phyloP scores from a whole-genome alignment of 2,113 vertebrate genomes.

The Xyrauchen texanus region DNA sequence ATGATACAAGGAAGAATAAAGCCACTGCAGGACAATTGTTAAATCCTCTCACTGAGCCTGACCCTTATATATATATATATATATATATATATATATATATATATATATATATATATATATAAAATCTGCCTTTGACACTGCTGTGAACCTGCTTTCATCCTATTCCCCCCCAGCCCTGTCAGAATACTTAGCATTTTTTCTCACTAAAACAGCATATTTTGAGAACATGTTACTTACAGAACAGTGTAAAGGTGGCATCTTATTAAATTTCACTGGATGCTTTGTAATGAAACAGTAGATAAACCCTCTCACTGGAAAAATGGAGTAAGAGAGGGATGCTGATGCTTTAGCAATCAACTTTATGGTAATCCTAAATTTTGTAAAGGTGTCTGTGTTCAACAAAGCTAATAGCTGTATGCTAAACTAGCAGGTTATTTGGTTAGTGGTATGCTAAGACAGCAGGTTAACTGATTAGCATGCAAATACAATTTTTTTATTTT shows the following conservation, averaged over 20 bases:
- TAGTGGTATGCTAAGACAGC: no score
- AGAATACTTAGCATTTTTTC: constrained; percentile 24
- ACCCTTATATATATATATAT: no score
- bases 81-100: no score
- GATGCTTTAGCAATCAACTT: no score
- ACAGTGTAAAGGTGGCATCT: constrained; percentile 68
- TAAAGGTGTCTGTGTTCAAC: no score
- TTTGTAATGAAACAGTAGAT: constrained; percentile 72
- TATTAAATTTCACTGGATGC: constrained; percentile 66
- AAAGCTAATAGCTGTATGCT: no score
- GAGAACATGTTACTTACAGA: constrained; percentile 73
- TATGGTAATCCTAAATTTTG: no score
- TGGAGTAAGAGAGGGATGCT: constrained; percentile 17
- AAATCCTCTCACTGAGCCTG: constrained; percentile 41
- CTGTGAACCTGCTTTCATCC: neutral
- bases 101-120: no score
- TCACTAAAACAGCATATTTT: constrained; percentile 53
- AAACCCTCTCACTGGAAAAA: constrained; percentile 63
- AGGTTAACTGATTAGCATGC: no score
- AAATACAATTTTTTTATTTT: no score
- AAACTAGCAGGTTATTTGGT: no score
- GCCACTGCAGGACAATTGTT: constrained; percentile 46
- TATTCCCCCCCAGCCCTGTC: constrained; percentile 25
- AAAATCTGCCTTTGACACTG: neutral
- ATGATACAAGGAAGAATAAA: constrained; percentile 4